These are phyloP conservation scores for Ormyrus nitidulus DNA, from an alignment of 2,888 invertebrate species.

Conservation along the genomic window DNA sequence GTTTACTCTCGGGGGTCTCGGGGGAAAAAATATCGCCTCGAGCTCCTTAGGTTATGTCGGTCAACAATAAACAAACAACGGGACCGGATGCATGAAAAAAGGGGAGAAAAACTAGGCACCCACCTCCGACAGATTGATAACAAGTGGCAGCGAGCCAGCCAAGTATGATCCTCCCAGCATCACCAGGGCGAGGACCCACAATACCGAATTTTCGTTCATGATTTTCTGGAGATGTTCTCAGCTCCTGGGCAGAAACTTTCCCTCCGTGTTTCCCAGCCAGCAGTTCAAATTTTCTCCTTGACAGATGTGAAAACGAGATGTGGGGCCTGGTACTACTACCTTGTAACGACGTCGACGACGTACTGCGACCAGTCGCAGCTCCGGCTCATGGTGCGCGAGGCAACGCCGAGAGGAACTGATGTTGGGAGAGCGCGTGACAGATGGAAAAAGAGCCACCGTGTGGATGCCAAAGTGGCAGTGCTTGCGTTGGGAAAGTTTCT, in stretches of 20 bases:
- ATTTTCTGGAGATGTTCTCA: neutral
- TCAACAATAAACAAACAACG: neutral
- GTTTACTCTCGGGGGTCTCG: too few relatives aligned
- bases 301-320: neutral
- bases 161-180: conserved; percentile 98
- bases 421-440: too few relatives aligned
- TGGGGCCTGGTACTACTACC: neutral
- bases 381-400: neutral
- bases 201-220: conserved; percentile 91
- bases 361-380: neutral
- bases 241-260: too few relatives aligned
- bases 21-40: too few relatives aligned
- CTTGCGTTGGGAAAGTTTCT: too few relatives aligned
- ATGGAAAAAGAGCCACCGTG: too few relatives aligned
- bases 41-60: conserved; percentile 41
- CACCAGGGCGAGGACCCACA: conserved; percentile 89
- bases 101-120: conserved; percentile 58
- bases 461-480: too few relatives aligned
- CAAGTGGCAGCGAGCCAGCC: conserved; percentile 95
- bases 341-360: neutral
- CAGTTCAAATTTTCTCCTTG: neutral
- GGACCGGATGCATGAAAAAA: too few relatives aligned
- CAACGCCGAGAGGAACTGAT: too few relatives aligned
- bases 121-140: conserved; percentile 97
- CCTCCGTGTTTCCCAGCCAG: neutral